phyloP scores from a whole-genome alignment of 2,797 vertebrate genomes.

The Nannoperca obscura region DNA sequence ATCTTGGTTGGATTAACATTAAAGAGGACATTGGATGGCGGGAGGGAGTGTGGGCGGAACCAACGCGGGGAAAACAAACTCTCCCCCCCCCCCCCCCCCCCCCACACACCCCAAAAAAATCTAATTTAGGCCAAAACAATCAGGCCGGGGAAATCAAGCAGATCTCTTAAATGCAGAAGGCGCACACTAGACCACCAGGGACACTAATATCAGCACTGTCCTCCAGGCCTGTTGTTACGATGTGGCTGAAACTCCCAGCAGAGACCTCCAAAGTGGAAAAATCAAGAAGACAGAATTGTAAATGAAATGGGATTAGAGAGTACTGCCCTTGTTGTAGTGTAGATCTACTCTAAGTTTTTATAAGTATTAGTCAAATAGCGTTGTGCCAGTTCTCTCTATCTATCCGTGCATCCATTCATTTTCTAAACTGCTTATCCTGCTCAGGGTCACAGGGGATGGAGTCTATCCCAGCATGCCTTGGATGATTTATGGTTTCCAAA shows the following conservation, averaged over 20 bases:
- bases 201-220: slow-evolving; percentile 61
- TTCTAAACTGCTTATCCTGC: background rate
- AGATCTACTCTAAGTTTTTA: slow-evolving; percentile 17
- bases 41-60: no score
- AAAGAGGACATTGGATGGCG: slow-evolving; percentile 54
- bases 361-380: background rate
- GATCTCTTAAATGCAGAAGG: slow-evolving; percentile 39
- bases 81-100: slow-evolving; percentile 24
- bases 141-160: slow-evolving; percentile 60
- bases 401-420: background rate
- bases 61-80: slow-evolving; percentile 30
- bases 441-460: background rate
- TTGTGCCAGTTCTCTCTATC: background rate
- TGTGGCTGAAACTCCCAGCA: slow-evolving; percentile 60
- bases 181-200: slow-evolving; percentile 42
- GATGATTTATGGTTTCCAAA: slow-evolving; percentile 9
- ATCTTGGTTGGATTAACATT: slow-evolving; percentile 47
- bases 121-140: slow-evolving; percentile 72
- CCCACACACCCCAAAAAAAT: no score
- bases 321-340: slow-evolving; percentile 16
- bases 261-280: slow-evolving; percentile 50
- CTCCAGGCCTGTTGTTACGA: slow-evolving; percentile 62
- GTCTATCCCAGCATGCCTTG: slow-evolving; percentile 1
- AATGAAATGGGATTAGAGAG: slow-evolving; percentile 35
- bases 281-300: slow-evolving; percentile 46